phyloP scores from a whole-genome alignment of 2,113 vertebrate genomes.

The Platysteira castanea region DNA sequence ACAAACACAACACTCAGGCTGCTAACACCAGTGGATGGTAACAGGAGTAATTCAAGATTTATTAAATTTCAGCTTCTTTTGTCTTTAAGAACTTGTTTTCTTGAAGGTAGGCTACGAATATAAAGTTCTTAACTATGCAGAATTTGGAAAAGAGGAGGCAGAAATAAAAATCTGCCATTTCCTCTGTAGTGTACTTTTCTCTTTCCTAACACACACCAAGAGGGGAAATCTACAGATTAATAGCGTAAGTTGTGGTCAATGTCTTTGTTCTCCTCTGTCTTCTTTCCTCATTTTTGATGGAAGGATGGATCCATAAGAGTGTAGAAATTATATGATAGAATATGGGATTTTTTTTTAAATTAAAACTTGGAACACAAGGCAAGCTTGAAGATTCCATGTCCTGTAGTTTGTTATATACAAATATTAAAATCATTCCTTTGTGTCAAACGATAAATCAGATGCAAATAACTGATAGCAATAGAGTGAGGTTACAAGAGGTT shows the following conservation, averaged over 20 bases:
- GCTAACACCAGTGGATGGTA: not conserved
- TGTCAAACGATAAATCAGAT: not conserved
- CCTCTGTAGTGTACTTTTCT: not conserved
- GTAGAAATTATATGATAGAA: not conserved
- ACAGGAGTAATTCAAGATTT: not conserved
- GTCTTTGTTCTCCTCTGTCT: not conserved
- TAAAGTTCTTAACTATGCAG: not conserved
- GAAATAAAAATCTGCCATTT: not conserved
- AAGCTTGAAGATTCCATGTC: not conserved
- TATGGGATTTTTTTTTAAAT: not conserved
- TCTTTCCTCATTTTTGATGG: not conserved
- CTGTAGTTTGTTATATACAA: not conserved
- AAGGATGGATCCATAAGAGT: not conserved
- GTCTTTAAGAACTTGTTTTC: not conserved
- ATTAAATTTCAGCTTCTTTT: not conserved
- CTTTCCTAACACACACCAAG: not conserved
- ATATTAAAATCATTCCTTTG: not conserved
- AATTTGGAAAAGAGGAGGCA: not conserved
- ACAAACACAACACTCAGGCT: not conserved
- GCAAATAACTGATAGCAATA: not conserved
- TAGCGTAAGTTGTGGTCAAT: not conserved
- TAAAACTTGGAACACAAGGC: not conserved
- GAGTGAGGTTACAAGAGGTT: too few species aligned
- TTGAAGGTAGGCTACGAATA: not conserved
- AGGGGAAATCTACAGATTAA: not conserved